phyloP scores from a whole-genome alignment of 1,140 invertebrate genomes.

The Cotesia typhae region DNA sequence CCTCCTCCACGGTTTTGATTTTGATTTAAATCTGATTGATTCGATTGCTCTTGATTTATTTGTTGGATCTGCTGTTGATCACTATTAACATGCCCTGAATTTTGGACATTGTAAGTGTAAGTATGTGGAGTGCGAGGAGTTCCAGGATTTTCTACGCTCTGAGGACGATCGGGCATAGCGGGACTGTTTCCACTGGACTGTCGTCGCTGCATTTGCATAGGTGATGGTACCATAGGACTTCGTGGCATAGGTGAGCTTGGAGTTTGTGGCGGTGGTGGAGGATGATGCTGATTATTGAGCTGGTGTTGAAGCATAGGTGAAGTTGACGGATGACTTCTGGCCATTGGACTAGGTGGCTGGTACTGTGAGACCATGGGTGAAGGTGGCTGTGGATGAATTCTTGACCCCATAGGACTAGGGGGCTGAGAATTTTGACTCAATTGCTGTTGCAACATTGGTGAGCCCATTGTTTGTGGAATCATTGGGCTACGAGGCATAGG shows the following conservation, averaged over 20 bases:
- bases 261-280: conserved; percentile 57
- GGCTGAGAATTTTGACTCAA: conserved; percentile 63
- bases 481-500: conserved; percentile 73
- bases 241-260: conserved; percentile 67
- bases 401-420: conserved; percentile 60
- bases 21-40: conserved; percentile 51
- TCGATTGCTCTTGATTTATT: conserved; percentile 44
- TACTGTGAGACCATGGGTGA: conserved; percentile 62
- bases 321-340: conserved; percentile 58
- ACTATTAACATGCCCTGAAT: conserved; percentile 52
- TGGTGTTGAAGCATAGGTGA: conserved; percentile 64
- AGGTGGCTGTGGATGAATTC: conserved; percentile 58
- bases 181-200: conserved; percentile 69
- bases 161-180: conserved; percentile 67
- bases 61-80: conserved; percentile 55
- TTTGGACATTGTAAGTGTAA: conserved; percentile 49
- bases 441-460: conserved; percentile 67
- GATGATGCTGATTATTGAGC: conserved; percentile 55
- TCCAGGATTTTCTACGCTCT: conserved; percentile 69
- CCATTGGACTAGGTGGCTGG: conserved; percentile 65
- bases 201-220: conserved; percentile 67
- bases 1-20: conserved; percentile 59
- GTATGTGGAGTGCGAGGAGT: conserved; percentile 66
- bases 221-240: conserved; percentile 67
- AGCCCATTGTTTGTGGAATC: conserved; percentile 66